phyloP scores from a whole-genome alignment of 2,113 vertebrate genomes.

The Corythornis vintsioides region DNA sequence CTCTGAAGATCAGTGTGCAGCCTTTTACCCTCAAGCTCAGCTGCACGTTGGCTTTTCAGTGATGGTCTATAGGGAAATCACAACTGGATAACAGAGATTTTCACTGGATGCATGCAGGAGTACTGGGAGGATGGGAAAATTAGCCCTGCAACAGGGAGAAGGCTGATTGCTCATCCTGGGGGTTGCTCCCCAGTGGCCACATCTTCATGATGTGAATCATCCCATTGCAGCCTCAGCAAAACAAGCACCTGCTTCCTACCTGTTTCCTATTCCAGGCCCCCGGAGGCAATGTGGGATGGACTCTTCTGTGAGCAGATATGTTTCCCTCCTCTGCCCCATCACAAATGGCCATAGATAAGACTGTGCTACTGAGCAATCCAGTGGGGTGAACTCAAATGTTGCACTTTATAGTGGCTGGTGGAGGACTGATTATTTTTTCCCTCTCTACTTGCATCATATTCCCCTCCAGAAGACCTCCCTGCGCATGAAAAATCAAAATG shows the following conservation, averaged over 20 bases:
- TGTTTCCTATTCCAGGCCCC: not conserved
- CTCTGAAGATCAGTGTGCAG: not conserved
- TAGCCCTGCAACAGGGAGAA: not conserved
- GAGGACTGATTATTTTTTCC: not conserved
- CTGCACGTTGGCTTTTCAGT: not conserved
- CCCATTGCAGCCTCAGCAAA: not conserved
- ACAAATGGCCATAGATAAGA: not conserved
- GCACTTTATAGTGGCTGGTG: not conserved
- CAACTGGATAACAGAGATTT: not conserved
- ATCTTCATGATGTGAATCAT: not conserved
- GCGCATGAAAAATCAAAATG: slow-evolving; percentile 15
- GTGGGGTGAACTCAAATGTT: not conserved
- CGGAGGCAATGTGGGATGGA: not conserved
- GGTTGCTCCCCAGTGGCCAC: fast-evolving
- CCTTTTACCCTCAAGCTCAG: not conserved
- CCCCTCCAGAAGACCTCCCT: not conserved
- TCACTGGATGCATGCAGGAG: not conserved
- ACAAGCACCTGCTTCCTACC: not conserved
- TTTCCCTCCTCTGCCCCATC: not conserved
- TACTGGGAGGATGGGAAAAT: not conserved
- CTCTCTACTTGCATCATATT: not conserved
- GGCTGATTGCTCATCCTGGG: fast-evolving
- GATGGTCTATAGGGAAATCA: not conserved
- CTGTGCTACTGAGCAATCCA: not conserved
- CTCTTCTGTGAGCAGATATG: not conserved